Conservation (phyloP, 2,797 vertebrate genomes). For the Antrozous pallidus region DNA sequence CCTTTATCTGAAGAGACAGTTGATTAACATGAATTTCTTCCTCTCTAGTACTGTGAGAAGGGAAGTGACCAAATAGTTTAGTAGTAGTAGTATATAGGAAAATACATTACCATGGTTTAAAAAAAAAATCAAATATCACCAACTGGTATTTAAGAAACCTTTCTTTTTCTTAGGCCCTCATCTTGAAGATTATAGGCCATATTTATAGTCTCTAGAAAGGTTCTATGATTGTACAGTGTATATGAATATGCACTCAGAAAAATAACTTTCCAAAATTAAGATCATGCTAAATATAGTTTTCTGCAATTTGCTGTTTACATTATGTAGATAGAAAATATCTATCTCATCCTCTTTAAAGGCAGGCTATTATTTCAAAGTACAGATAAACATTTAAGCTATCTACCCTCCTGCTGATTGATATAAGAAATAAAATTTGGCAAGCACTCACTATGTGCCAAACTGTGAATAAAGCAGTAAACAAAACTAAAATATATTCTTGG, state of each 20-base stretch:
- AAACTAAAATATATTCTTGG: conserved; percentile 6
- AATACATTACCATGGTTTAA: not conserved
- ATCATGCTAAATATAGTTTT: not conserved
- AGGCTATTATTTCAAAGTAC: not conserved
- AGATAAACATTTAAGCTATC: not conserved
- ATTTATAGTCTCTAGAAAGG: not conserved
- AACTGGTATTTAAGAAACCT: not conserved
- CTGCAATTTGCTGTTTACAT: not conserved
- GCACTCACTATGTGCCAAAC: not conserved
- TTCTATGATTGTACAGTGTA: not conserved
- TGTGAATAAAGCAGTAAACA: not conserved
- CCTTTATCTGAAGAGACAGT: not conserved
- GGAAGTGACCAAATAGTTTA: not conserved
- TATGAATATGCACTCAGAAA: not conserved
- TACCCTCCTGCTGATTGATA: not conserved
- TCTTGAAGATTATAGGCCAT: not conserved
- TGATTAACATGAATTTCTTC: not conserved
- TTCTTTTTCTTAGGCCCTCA: not conserved
- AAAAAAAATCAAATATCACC: not conserved
- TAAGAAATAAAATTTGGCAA: conserved; percentile 22
- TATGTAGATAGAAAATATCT: not conserved
- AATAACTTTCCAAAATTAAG: not conserved
- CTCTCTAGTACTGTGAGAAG: not conserved
- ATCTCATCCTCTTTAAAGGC: not conserved
- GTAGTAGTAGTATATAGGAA: not conserved